phyloP scores from a whole-genome alignment of 2,888 invertebrate genomes.

The Dolichomitus sp. region DNA sequence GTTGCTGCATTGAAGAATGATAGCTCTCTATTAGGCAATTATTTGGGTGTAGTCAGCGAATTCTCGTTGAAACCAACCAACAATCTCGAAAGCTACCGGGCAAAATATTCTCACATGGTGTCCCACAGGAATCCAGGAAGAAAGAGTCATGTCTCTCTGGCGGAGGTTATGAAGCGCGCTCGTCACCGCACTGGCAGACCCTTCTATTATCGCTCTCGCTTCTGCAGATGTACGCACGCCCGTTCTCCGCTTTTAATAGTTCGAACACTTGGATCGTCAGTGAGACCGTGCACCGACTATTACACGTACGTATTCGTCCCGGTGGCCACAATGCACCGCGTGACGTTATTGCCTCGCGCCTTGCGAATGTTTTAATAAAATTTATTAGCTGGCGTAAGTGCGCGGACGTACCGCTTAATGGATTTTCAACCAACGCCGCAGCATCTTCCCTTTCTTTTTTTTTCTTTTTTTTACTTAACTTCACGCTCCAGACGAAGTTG shows the following conservation, averaged over 20 bases:
- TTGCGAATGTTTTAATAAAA: constrained; percentile 83
- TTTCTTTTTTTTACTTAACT: constrained; percentile 34
- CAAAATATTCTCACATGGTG: constrained; percentile 36
- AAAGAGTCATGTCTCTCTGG: constrained; percentile 66
- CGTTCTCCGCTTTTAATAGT: constrained; percentile 74
- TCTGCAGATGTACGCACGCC: constrained; percentile 40
- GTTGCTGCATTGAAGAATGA: constrained; percentile 5
- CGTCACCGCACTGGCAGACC: constrained; percentile 74
- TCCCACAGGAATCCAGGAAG: constrained; percentile 77
- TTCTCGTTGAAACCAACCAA: constrained; percentile 5
- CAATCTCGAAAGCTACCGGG: constrained; percentile 32
- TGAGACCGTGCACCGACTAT: constrained; percentile 46
- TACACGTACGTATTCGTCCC: constrained; percentile 42
- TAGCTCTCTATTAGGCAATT: constrained; percentile 19
- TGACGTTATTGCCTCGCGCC: constrained; percentile 79
- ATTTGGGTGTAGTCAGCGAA: constrained; percentile 18
- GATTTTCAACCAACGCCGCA: constrained; percentile 75
- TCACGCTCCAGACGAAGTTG: constrained; percentile 13
- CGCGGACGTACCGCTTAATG: constrained; percentile 80
- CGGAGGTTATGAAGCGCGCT: constrained; percentile 54
- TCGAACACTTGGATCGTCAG: constrained; percentile 67
- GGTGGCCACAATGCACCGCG: constrained; percentile 72
- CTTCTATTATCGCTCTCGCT: constrained; percentile 75
- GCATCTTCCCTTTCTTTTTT: constrained; percentile 53
- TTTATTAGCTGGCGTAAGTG: constrained; percentile 81